phyloP scores from a whole-genome alignment of 2,113 vertebrate genomes.

The Pluvianellus socialis region DNA sequence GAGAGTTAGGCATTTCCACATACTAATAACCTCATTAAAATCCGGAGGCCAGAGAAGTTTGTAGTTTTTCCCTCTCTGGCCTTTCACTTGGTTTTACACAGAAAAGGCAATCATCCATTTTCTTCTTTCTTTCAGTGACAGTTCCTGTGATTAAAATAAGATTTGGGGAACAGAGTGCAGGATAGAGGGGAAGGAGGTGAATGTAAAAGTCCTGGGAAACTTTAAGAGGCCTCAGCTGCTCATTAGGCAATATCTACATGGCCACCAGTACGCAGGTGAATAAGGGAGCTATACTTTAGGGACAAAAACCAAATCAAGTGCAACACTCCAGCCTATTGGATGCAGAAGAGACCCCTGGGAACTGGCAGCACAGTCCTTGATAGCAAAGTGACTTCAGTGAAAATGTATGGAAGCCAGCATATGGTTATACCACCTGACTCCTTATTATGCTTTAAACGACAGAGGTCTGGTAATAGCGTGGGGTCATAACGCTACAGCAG shows the following conservation, averaged over 20 bases:
- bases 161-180: neutral
- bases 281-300: neutral
- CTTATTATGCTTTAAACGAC: slow-evolving; percentile 19
- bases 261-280: neutral
- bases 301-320: neutral
- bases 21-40: slow-evolving; percentile 5
- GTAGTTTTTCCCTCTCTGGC: neutral
- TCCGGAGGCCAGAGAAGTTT: neutral
- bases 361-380: neutral
- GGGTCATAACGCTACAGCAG: neutral
- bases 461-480: neutral
- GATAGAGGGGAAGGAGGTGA: neutral
- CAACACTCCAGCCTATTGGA: neutral
- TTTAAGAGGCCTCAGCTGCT: neutral
- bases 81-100: neutral
- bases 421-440: neutral
- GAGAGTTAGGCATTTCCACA: neutral
- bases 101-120: neutral
- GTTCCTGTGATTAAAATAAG: neutral
- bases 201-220: neutral
- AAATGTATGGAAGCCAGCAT: neutral
- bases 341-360: neutral
- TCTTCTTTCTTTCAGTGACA: neutral
- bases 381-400: neutral
- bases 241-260: neutral